Conservation (phyloP, 2,113 vertebrate genomes). For the Junco hyemalis region DNA sequence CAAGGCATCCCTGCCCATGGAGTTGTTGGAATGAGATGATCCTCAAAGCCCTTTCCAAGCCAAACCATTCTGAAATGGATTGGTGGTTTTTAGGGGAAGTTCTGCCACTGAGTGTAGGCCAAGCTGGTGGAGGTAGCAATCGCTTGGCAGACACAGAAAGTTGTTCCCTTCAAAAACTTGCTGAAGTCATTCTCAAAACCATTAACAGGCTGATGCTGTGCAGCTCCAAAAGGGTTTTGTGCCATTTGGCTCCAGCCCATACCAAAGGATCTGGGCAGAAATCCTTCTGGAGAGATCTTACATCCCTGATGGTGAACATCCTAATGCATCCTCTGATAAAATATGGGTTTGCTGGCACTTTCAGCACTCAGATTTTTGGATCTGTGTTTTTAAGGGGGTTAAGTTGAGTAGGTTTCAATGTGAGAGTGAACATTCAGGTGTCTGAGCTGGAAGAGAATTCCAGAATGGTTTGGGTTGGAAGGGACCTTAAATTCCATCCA, state of each 20-base stretch:
- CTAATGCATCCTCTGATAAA: not conserved
- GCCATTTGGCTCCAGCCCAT: not conserved
- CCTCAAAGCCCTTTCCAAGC: not conserved
- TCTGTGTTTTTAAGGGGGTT: not conserved
- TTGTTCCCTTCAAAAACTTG: not conserved
- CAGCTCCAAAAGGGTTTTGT: not conserved
- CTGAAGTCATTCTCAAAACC: not conserved
- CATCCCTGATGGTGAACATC: too few species aligned
- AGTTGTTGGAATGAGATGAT: not conserved
- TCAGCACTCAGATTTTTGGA: rapidly evolving
- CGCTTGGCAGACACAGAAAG: not conserved
- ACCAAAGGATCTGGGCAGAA: not conserved
- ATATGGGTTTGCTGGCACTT: not conserved
- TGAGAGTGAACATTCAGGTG: not conserved
- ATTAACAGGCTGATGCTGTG: not conserved
- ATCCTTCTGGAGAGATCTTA: not conserved
- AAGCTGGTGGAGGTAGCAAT: not conserved
- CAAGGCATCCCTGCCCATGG: not conserved
- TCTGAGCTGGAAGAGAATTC: not conserved
- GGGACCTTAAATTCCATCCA: not conserved
- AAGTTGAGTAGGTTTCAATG: not conserved
- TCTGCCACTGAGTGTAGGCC: rapidly evolving
- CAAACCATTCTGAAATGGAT: rapidly evolving
- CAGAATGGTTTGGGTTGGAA: not conserved
- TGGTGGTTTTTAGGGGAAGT: not conserved